Percentiles rank a stretch among this genome's conserved stretches.
Evolutionary conservation across 2,888 invertebrate genomes (phyloP).

Genomic region (Ernsta delagoae): DNA sequence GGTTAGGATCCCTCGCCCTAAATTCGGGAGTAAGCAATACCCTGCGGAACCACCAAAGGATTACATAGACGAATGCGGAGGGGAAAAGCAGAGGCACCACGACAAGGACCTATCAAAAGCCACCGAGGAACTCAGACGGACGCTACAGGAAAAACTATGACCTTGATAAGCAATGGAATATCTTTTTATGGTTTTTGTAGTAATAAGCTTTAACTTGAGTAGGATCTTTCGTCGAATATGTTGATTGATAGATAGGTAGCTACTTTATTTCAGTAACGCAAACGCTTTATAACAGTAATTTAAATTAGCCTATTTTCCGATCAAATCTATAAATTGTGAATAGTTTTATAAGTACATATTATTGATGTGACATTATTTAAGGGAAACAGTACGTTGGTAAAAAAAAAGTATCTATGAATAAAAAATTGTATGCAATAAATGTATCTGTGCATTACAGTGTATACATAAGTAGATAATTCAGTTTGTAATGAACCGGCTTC

Average conservation of each 20-base stretch:
- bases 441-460: too few species aligned
- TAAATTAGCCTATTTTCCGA: too few species aligned
- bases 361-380: too few species aligned
- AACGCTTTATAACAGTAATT: too few species aligned
- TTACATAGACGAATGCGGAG: conserved; percentile 88
- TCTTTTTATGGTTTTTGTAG: conserved; percentile 7
- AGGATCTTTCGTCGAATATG: not conserved
- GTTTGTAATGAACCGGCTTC: too few species aligned
- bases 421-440: too few species aligned
- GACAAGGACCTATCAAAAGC: conserved; percentile 87
- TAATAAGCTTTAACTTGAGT: conserved; percentile 10
- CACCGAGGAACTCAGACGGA: conserved; percentile 90
- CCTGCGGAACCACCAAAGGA: conserved; percentile 92
- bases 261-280: not conserved
- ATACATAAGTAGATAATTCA: too few species aligned
- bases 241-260: not conserved
- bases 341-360: too few species aligned
- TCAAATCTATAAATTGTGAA: too few species aligned
- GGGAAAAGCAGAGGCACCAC: conserved; percentile 79
- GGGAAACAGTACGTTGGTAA: too few species aligned
- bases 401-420: too few species aligned
- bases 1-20: conserved; percentile 93
- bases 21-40: conserved; percentile 87
- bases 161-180: conserved; percentile 40
- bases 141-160: conserved; percentile 91